Evolutionary conservation across 2,113 vertebrate genomes (phyloP).

Genomic region (Pedetes capensis): DNA sequence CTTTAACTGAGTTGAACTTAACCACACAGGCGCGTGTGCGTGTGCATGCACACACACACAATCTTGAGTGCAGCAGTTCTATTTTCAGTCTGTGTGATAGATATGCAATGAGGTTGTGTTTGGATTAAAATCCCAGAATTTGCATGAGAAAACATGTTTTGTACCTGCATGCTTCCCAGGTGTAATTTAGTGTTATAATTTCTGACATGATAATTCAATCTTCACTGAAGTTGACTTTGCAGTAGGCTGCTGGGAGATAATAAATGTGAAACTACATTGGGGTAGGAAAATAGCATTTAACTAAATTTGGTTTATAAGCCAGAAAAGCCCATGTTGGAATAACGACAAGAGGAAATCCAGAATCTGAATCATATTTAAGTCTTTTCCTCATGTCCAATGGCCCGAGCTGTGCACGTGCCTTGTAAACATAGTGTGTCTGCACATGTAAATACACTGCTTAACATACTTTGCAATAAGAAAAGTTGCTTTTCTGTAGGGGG

Average conservation of each 20-base stretch:
- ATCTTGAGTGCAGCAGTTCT: neutral
- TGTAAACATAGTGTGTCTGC: accelerated
- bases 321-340: neutral
- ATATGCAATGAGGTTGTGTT: neutral
- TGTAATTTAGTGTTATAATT: slow-evolving; percentile 57
- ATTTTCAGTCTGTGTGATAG: slow-evolving; percentile 54
- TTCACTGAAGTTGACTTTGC: slow-evolving; percentile 5
- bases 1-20: slow-evolving; percentile 20
- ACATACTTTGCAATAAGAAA: neutral
- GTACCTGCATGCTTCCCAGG: slow-evolving; percentile 45
- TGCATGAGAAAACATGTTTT: slow-evolving; percentile 69
- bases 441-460: accelerated
- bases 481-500: accelerated
- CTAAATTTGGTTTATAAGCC: neutral
- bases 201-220: slow-evolving; percentile 68
- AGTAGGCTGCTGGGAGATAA: neutral
- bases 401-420: accelerated
- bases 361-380: neutral
- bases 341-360: neutral
- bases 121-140: slow-evolving; percentile 47
- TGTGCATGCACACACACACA: neutral
- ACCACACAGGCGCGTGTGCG: neutral
- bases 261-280: neutral
- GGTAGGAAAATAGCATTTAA: neutral
- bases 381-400: accelerated